These are phyloP conservation scores for Torymus tubicola DNA, from an alignment of 2,888 invertebrate genomes.

Conservation along the genomic window DNA sequence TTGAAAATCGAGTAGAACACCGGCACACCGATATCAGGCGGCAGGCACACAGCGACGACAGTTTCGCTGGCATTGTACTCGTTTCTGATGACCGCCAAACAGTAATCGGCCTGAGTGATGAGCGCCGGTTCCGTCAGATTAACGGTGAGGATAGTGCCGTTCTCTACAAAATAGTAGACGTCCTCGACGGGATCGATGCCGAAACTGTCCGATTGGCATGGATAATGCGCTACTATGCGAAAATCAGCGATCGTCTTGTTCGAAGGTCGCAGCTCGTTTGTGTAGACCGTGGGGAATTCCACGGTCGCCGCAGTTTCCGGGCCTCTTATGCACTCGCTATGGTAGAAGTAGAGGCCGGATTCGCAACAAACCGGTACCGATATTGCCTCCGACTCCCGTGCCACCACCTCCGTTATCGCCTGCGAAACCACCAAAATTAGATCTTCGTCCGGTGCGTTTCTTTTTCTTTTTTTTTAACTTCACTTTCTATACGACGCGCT, in stretches of 20 bases:
- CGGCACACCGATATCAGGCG: neutral
- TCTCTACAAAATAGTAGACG: constrained; percentile 63
- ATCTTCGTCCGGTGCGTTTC: neutral
- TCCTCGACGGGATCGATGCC: constrained; percentile 57
- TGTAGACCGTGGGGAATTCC: constrained; percentile 36
- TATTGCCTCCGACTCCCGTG: neutral
- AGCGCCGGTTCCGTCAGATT: constrained; percentile 37
- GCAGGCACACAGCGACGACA: constrained; percentile 55
- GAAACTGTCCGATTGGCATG: constrained; percentile 62
- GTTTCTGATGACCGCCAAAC: constrained; percentile 59
- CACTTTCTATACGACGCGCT: too few species aligned
- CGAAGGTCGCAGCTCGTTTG: constrained; percentile 13
- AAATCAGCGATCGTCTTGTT: constrained; percentile 56
- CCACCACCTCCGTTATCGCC: neutral
- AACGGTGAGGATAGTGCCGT: constrained; percentile 62
- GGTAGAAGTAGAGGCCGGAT: constrained; percentile 59
- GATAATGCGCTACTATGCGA: constrained; percentile 58
- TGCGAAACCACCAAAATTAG: constrained; percentile 18
- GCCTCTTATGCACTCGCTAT: neutral
- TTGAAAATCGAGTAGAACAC: constrained; percentile 62
- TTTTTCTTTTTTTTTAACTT: too few species aligned
- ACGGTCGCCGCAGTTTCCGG: neutral
- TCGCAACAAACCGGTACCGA: constrained; percentile 64
- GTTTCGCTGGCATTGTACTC: constrained; percentile 42
- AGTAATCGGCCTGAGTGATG: constrained; percentile 60